These are phyloP conservation scores for Tridacna gigas DNA, from an alignment of 2,888 invertebrate species.

Conservation along the genomic window DNA sequence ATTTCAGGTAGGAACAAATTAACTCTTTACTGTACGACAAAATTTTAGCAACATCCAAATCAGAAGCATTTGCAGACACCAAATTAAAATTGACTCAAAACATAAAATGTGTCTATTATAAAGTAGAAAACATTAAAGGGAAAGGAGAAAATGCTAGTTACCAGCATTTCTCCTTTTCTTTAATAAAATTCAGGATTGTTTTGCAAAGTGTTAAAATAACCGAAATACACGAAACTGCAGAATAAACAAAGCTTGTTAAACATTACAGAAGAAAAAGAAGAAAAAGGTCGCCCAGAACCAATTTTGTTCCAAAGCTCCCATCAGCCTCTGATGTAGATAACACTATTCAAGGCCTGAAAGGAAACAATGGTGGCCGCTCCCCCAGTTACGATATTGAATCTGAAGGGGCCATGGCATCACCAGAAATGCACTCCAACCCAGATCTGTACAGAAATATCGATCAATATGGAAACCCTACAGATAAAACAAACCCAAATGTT, in stretches of 20 bases:
- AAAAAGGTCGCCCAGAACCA: neutral
- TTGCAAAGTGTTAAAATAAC: too few species aligned
- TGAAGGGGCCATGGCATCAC: neutral
- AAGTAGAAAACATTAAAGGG: neutral
- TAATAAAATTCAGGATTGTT: too few species aligned
- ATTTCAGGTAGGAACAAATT: too few species aligned
- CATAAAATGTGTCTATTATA: too few species aligned
- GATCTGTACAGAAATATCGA: neutral
- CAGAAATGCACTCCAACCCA: neutral
- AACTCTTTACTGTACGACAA: too few species aligned
- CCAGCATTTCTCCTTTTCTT: neutral
- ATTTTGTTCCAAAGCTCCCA: neutral
- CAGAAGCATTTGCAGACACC: too few species aligned
- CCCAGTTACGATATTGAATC: neutral
- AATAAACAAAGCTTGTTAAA: too few species aligned
- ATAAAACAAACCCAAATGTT: constrained; percentile 13
- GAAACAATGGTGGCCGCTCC: neutral
- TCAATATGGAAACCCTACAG: constrained; percentile 8
- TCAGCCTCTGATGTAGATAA: constrained; percentile 11
- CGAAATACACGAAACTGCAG: too few species aligned
- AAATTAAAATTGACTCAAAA: too few species aligned
- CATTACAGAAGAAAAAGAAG: neutral
- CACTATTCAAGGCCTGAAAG: neutral
- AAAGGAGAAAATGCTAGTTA: neutral
- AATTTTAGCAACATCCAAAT: too few species aligned